Conservation (phyloP, 2,113 vertebrate species). For the Indicator maculatus region DNA sequence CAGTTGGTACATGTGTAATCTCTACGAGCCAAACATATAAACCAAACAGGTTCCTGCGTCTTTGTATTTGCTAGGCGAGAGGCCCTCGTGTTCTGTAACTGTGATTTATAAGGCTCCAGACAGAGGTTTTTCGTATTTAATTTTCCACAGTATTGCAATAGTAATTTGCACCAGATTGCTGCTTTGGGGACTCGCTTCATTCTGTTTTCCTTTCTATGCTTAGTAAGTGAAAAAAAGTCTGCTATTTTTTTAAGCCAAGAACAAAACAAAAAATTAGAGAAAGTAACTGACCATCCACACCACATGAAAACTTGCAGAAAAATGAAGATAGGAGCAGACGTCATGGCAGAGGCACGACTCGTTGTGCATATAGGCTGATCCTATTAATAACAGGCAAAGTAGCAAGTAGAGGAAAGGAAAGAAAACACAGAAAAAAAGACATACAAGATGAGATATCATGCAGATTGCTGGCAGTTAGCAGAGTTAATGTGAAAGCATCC, state of each 20-base stretch:
- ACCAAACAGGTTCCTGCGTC: not conserved
- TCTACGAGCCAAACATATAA: not conserved
- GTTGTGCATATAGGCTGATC: slow-evolving; percentile 90
- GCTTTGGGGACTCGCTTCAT: not conserved
- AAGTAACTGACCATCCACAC: slow-evolving; percentile 93
- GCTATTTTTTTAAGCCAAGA: slow-evolving; percentile 64
- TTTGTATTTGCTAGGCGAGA: not conserved
- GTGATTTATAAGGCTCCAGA: slow-evolving; percentile 45
- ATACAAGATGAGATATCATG: slow-evolving; percentile 83
- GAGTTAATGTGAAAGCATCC: slow-evolving; percentile 76
- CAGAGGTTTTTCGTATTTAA: slow-evolving; percentile 2
- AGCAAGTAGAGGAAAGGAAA: slow-evolving; percentile 82
- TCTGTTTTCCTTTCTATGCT: slow-evolving; percentile 11
- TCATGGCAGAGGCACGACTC: slow-evolving; percentile 84
- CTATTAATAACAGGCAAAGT: slow-evolving; percentile 87
- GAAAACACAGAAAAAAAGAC: slow-evolving; percentile 83
- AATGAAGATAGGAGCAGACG: slow-evolving; percentile 82
- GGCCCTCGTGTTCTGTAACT: not conserved
- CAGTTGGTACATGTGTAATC: not conserved
- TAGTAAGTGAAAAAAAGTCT: slow-evolving; percentile 50
- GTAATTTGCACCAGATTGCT: slow-evolving; percentile 36
- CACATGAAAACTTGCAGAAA: slow-evolving; percentile 95
- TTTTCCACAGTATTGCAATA: slow-evolving; percentile 18
- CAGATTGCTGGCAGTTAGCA: slow-evolving; percentile 80
- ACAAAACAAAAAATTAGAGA: slow-evolving; percentile 78